Evolutionary conservation across 2,888 invertebrate genomes (phyloP).

Genomic region (Metalampra italica): DNA sequence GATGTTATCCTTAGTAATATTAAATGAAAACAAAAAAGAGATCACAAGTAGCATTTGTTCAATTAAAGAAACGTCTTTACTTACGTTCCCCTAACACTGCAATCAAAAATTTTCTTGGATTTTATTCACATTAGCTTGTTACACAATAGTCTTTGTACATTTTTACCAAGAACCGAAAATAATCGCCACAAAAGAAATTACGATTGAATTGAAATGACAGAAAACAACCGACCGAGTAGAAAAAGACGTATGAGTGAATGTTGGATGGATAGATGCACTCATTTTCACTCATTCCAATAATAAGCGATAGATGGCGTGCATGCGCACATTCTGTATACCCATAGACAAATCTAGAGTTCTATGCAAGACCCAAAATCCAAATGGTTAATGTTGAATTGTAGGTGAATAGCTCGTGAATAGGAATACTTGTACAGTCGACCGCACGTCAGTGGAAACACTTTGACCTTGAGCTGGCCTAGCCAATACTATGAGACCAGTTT

Average conservation of each 20-base stretch:
- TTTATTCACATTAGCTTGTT: slow-evolving; percentile 28
- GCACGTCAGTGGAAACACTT: no score
- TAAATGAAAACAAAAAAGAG: slow-evolving; percentile 36
- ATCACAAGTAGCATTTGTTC: slow-evolving; percentile 38
- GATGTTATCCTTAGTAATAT: background rate
- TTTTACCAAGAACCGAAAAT: slow-evolving; percentile 37
- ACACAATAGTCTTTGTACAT: slow-evolving; percentile 44
- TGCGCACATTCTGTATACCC: slow-evolving; percentile 18
- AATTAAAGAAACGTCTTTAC: slow-evolving; percentile 40
- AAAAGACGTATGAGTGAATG: slow-evolving; percentile 59
- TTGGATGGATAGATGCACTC: slow-evolving; percentile 46
- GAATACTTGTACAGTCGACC: no score
- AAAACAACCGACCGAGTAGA: slow-evolving; percentile 65
- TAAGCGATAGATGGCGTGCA: slow-evolving; percentile 53
- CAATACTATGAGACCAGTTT: no score
- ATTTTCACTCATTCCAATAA: slow-evolving; percentile 19
- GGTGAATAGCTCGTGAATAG: no score
- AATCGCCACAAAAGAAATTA: slow-evolving; percentile 49
- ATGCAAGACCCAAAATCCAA: background rate
- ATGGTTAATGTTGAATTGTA: no score
- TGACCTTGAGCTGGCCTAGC: no score
- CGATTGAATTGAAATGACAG: slow-evolving; percentile 61
- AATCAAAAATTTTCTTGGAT: slow-evolving; percentile 25
- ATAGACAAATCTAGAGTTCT: slow-evolving; percentile 40
- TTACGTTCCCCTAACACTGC: slow-evolving; percentile 44